Evolutionary conservation across 2,113 vertebrate species (phyloP), one percentile per base, ranked within the genome.

Genomic region (Callorhinus ursinus): DNA sequence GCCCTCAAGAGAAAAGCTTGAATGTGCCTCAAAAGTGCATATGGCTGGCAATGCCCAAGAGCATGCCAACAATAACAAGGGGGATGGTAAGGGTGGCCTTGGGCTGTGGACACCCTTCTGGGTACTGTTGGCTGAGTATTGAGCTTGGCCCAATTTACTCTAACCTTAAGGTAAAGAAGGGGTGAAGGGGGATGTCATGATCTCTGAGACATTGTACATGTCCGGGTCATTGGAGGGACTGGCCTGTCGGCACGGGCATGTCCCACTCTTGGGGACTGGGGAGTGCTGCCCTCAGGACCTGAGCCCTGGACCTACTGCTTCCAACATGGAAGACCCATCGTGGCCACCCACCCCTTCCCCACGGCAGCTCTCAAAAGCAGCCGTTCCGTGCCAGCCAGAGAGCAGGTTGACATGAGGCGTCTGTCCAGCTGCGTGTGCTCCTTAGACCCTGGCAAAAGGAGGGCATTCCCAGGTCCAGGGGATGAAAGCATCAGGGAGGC

Each of bases 291-390:
- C 51, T 33, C 26, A 42, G 57, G 18, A 19, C 13, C 59, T 4
- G 26, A 39, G 31, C 46, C n/a, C 1, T 0, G 22, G 63, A 49
- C 16, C n/a, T 8, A 31, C 21, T 5, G 36, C 7, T 42, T 6
- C 36, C 22, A 7, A 21, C 83, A 36, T 8, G 53, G n/a, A 65
- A 18, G 10, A 39, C 18, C 46, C 26, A 4, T 10, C 0, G 0
- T 7, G 0, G 2, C 12, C 4, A 28, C 31, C 57, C 3, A 7
- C 33, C 24, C 33, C 2, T 19, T 79, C 33, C 59, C 21, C 26
- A 21, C 0, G 0, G 42, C 57, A 21, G 22, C 22, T 12, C 21
- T 21, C 49, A 10, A 8, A 21, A 36, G 33, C 59, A 4, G n/a
- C 76, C 22, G 8, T 2, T 42, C 16, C 5, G 7, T 55, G 67